phyloP scores from a whole-genome alignment of 1,140 invertebrate species.

The Lutraria rhynchaena region DNA sequence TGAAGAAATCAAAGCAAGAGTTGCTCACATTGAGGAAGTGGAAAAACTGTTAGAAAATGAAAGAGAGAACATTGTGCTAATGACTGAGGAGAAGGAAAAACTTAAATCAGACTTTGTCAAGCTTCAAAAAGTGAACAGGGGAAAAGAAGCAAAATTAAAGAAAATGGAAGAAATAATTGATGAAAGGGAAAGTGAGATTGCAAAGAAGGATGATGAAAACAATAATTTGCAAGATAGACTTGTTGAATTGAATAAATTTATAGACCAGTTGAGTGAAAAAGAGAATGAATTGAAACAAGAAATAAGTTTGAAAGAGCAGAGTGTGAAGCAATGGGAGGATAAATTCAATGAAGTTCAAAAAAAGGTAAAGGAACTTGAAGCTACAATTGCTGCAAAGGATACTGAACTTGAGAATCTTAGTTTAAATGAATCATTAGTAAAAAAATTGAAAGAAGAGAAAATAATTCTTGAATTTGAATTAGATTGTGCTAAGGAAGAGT shows the following conservation, averaged over 20 bases:
- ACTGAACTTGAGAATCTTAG: conserved; percentile 27
- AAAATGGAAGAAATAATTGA: conserved; percentile 41
- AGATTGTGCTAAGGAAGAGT: conserved; percentile 53
- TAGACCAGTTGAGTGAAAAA: conserved; percentile 19
- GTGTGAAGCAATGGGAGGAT: conserved; percentile 27
- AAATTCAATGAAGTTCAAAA: conserved; percentile 8
- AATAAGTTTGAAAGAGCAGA: not conserved
- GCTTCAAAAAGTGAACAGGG: conserved; percentile 51
- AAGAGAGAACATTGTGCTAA: conserved; percentile 7
- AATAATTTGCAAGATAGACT: conserved; percentile 26
- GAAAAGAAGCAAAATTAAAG: conserved; percentile 58
- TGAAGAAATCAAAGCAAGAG: conserved; percentile 32
- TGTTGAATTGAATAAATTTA: conserved; percentile 9
- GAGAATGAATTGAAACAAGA: conserved; percentile 25
- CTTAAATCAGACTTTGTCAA: conserved; percentile 33
- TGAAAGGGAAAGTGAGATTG: conserved; percentile 37
- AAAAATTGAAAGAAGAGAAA: conserved; percentile 49
- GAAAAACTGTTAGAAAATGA: conserved; percentile 13
- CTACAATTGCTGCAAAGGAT: conserved; percentile 25
- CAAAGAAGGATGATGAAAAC: conserved; percentile 37
- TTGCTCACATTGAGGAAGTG: conserved; percentile 8
- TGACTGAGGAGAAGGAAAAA: conserved; percentile 43
- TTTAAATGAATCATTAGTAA: conserved; percentile 40
- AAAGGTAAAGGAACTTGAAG: conserved; percentile 32
- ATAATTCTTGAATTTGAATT: conserved; percentile 58